Evolutionary conservation across 1,140 invertebrate genomes (phyloP).

Genomic region (Drosophila simulans): DNA sequence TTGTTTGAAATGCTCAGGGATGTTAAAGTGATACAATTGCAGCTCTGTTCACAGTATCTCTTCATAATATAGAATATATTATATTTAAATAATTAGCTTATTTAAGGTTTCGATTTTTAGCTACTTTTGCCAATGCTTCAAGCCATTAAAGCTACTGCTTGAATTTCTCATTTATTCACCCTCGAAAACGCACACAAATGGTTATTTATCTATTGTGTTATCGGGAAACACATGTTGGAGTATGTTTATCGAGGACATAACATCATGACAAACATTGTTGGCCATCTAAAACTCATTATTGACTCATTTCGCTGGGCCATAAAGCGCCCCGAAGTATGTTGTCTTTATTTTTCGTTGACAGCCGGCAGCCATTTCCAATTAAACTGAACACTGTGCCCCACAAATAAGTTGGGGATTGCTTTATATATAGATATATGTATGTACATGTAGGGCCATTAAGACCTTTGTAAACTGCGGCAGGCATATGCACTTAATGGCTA

Average conservation of each 20-base stretch:
- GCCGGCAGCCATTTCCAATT: conserved; percentile 70
- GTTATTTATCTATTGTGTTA: conserved; percentile 8
- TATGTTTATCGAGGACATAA: conserved; percentile 41
- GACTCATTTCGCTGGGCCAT: conserved; percentile 65
- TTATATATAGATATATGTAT: neutral
- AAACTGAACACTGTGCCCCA: conserved; percentile 32
- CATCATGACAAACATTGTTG: conserved; percentile 53
- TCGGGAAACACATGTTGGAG: conserved; percentile 55
- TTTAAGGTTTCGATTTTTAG: neutral
- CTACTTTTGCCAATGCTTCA: neutral
- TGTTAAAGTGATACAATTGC: conserved; percentile 4
- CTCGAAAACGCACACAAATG: conserved; percentile 6
- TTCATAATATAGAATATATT: neutral
- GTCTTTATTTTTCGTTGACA: conserved; percentile 64
- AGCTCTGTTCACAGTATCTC: too few relatives aligned
- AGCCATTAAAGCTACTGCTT: conserved; percentile 11
- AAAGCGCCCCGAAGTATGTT: conserved; percentile 74
- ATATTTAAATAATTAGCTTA: neutral
- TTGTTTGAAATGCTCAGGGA: conserved; percentile 5
- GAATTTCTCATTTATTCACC: neutral
- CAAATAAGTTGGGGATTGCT: conserved; percentile 1
- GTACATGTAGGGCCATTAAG: conserved; percentile 43
- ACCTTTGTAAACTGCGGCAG: conserved; percentile 59
- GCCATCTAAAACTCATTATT: conserved; percentile 75
- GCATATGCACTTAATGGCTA: conserved; percentile 78